Evolutionary conservation across 2,113 vertebrate genomes (phyloP), one percentile per base, ranked within the genome.

Genomic region (Clupea harengus): DNA sequence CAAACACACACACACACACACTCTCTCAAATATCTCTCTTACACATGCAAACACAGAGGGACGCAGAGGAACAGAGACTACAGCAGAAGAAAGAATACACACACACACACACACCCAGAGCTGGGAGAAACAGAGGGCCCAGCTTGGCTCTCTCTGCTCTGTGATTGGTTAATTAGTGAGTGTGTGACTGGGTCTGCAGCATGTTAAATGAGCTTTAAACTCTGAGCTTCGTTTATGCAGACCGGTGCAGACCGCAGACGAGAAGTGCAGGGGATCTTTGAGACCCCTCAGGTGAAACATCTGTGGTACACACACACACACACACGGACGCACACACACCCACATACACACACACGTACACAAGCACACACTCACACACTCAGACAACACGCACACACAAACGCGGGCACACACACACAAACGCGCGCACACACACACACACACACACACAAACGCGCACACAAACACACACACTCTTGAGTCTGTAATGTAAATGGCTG

Each of bases 1-100:
- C n/a, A n/a, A n/a, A 64, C 57, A n/a, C 57, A 64, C 57, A 64
- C 57, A 64, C 57, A n/a, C 57, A 60, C 57, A 60, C 57, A n/a
- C 57, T n/a, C 57, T n/a, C 22, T n/a, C 4, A 60, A 5, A 54
- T 11, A 1, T 2, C 9, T 11, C 2, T 11, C 54, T n/a, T n/a
- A n/a, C n/a, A 17, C 3, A 2, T 10, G 11, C 11, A 17, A 22
- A 20, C 4, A 57, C 18, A 17, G 54, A 57, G 54, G 54, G 60
- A n/a, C n/a, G n/a, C n/a, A 64, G 20, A 8, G n/a, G 7, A 4
- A n/a, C 22, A 9, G 60, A n/a, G 20, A n/a, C n/a, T n/a, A n/a
- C n/a, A 64, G n/a, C n/a, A n/a, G n/a, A n/a, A n/a, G n/a, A n/a
- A n/a, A n/a, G n/a, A n/a, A n/a, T n/a, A n/a, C n/a, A n/a, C n/a